Evolutionary conservation across 2,797 vertebrate genomes (phyloP), one percentile per base, ranked within the genome.

Genomic region (Parotocinclus haroldoi): DNA sequence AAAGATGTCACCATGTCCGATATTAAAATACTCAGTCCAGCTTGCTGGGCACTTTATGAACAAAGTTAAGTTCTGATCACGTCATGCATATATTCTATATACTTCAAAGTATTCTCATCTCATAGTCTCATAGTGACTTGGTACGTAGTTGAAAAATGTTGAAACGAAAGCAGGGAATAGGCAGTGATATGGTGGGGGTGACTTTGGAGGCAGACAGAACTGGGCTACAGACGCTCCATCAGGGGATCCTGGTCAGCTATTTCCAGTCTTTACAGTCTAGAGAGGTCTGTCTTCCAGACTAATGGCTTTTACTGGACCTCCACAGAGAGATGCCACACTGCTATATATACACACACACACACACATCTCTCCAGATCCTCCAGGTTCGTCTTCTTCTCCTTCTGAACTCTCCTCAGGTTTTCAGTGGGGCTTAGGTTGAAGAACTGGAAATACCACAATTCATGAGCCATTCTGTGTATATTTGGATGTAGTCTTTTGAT

Each of bases 121-220:
- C 2, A 27, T 27, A 27, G 2, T 27, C 27, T 27, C 27, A 27
- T 27, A 27, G 27, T 27, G 27, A 27, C 27, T 2, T 27, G 27
- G 27, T 2, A 27, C 27, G 5, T 27, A 27, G 27, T 27, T n/a
- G n/a, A n/a, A n/a, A n/a, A n/a, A n/a, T n/a, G n/a, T n/a, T n/a
- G n/a, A n/a, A n/a, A 27, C 2, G 27, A 27, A 27, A 27, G 27
- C 27, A 27, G 27, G 27, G 27, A 27, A 27, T 27, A 27, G 5
- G 2, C 27, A 2, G 27, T 27, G 27, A 2, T 27, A n/a, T 16
- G 36, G 13, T 49, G 54, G 62, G 54, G 50, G 58, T 75, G 69
- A 78, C 63, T 63, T 63, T 72, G 59, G 16, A 72, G 53, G 38
- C 55, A 66, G 69, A 70, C 63, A 70, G 45, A 78, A 72, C 54